Conservation (phyloP, 2,888 invertebrate species). For the Panopea generosa region DNA sequence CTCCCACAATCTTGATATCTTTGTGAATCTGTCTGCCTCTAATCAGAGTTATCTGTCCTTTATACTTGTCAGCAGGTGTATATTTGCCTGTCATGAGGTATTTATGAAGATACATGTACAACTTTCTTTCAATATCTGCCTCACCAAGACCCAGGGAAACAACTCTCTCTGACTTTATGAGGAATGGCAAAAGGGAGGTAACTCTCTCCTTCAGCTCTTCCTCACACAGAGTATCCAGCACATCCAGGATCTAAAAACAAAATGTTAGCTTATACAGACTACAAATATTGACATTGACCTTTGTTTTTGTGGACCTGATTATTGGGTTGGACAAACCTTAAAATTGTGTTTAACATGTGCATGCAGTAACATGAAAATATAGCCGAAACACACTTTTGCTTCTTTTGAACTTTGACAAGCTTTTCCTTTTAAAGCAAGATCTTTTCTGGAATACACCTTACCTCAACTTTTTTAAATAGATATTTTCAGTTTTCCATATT, state of each 20-base stretch:
- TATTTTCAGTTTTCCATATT: no score
- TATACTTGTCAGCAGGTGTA: slow-evolving; percentile 10
- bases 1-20: slow-evolving; percentile 43
- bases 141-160: slow-evolving; percentile 6
- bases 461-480: no score
- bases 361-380: no score
- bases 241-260: slow-evolving; percentile 20
- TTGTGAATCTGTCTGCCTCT: slow-evolving; percentile 37
- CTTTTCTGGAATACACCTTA: no score
- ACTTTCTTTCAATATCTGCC: slow-evolving; percentile 10
- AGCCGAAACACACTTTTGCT: no score
- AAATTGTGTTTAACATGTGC: no score
- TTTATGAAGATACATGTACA: slow-evolving; percentile 27
- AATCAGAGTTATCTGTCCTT: slow-evolving; percentile 55
- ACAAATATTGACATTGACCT: no score
- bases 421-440: no score
- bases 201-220: slow-evolving; percentile 26
- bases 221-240: slow-evolving; percentile 19
- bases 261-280: no score
- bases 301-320: no score
- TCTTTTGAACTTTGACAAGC: no score
- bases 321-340: no score
- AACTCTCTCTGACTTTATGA: slow-evolving; percentile 12
- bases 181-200: slow-evolving; percentile 1
- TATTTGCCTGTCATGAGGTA: slow-evolving; percentile 38